These are phyloP conservation scores for Centrocercus urophasianus DNA, from an alignment of 2,113 vertebrate genomes.

Conservation along the genomic window DNA sequence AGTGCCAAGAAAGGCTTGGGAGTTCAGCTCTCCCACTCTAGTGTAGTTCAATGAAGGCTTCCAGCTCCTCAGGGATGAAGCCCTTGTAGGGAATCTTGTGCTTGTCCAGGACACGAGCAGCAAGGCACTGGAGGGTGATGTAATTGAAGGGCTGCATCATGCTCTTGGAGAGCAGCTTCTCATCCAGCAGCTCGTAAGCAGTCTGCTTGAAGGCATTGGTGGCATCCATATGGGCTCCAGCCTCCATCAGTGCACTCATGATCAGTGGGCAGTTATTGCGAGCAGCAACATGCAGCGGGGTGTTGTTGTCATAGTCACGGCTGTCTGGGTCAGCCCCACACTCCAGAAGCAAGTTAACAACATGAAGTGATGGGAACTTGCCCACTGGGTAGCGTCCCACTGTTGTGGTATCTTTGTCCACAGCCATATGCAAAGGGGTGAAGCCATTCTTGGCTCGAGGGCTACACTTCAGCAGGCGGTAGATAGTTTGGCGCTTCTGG, in stretches of 20 bases:
- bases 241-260: conserved; percentile 88
- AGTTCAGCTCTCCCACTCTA: conserved; percentile 59
- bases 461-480: conserved; percentile 91
- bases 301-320: conserved; percentile 94
- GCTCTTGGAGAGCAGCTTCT: conserved; percentile 86
- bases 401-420: conserved; percentile 91
- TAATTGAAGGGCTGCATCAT: conserved; percentile 90
- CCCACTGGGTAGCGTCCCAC: conserved; percentile 96
- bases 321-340: conserved; percentile 92
- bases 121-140: conserved; percentile 95
- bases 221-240: conserved; percentile 91
- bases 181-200: conserved; percentile 90
- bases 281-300: conserved; percentile 89
- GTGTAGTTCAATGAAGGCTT: conserved; percentile 95
- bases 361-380: conserved; percentile 89
- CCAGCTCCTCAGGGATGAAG: conserved; percentile 92
- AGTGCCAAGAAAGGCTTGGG: background rate
- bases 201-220: conserved; percentile 92
- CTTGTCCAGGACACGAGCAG: conserved; percentile 90
- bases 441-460: conserved; percentile 88
- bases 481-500: conserved; percentile 91
- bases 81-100: conserved; percentile 95
- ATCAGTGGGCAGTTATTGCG: conserved; percentile 87
- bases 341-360: conserved; percentile 87
- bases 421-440: conserved; percentile 93